Base-by-base conservation (phyloP, 2,797 vertebrate genomes). In the Iguana delicatissima region DNA sequence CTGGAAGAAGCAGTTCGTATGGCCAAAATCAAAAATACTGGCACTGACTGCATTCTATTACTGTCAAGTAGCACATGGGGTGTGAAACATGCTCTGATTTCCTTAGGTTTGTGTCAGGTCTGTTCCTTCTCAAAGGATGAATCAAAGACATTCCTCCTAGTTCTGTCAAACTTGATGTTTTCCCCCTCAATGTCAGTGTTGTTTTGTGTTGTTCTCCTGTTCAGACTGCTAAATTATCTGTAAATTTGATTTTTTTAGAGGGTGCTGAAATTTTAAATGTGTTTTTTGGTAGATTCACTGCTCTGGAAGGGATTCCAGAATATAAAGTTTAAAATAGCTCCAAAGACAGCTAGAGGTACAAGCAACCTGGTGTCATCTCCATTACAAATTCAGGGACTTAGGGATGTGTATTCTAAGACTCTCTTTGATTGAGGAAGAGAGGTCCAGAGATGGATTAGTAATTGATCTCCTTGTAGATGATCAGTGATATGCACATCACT, bases 221-320 rank as follows among this genome's bases (percentile, higher is more conserved):
- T 55, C 29, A 80, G n/a, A 84, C 2, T 20, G 59, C 32, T 80
- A 80, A 80, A 81, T 88, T 67, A 62, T 6, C 3, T 57, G 38
- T 9, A 59, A 42, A 55, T 80, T 59, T 29, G 24, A 57, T 88
- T 88, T 89, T 88, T 89, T 80, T 42, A 86, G 22, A 87, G 32
- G 69, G 2, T 50, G n/a, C 35, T 35, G 50, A n/a, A 83, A 64
- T 46, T 82, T 35, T 77, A 42, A 50, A 13, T 42, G 14, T 22
- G 6, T 1, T 24, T 80, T 79, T 80, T 74, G 35, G 14, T 29
- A 14, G 50, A 85, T 24, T 38, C 3, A 38, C 77, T 72, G 67
- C 67, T 32, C 29, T 69, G 67, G 67, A 29, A 69, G 20, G 67
- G 9, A 46, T 73, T 69, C 80, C 57, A 62, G 32, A 69, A 85